A percentile compares a stretch with the other conserved stretches of the same genome.
phyloP scores from a whole-genome alignment of 1,140 invertebrate species.

The Aphidius gifuensis region DNA sequence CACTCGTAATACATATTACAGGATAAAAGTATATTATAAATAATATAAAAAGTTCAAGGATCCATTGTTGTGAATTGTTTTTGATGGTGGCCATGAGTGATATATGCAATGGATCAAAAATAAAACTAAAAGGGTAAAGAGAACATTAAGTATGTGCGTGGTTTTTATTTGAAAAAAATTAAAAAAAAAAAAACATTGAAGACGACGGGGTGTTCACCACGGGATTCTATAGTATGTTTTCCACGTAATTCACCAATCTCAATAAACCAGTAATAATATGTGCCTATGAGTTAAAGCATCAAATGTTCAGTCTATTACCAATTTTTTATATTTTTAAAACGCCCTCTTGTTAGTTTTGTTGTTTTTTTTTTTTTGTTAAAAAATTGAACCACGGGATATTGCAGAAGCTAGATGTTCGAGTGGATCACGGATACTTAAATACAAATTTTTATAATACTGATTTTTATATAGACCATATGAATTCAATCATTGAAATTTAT shows the following conservation, averaged over 20 bases:
- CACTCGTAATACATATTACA: too few relatives aligned
- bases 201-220: constrained; percentile 31
- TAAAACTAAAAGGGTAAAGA: constrained; percentile 8
- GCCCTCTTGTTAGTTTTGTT: neutral
- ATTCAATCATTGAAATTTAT: too few relatives aligned
- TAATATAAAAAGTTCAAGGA: constrained; percentile 9
- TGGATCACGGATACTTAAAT: constrained; percentile 17
- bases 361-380: neutral
- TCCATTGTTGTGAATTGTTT: constrained; percentile 37
- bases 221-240: constrained; percentile 28
- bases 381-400: constrained; percentile 17
- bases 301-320: constrained; percentile 1
- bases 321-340: neutral
- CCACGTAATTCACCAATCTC: constrained; percentile 16
- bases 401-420: constrained; percentile 21
- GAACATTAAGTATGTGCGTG: neutral
- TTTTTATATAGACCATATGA: too few relatives aligned
- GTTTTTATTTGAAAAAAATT: neutral
- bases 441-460: too few relatives aligned
- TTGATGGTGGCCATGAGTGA: constrained; percentile 23
- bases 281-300: constrained; percentile 17
- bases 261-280: constrained; percentile 1
- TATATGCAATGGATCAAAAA: constrained; percentile 17
- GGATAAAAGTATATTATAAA: too few relatives aligned
- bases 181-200: constrained; percentile 23